Percentiles rank a stretch among this genome's conserved stretches.
phyloP scores from a whole-genome alignment of 2,797 vertebrate genomes.

The Micrastur ruficollis region DNA sequence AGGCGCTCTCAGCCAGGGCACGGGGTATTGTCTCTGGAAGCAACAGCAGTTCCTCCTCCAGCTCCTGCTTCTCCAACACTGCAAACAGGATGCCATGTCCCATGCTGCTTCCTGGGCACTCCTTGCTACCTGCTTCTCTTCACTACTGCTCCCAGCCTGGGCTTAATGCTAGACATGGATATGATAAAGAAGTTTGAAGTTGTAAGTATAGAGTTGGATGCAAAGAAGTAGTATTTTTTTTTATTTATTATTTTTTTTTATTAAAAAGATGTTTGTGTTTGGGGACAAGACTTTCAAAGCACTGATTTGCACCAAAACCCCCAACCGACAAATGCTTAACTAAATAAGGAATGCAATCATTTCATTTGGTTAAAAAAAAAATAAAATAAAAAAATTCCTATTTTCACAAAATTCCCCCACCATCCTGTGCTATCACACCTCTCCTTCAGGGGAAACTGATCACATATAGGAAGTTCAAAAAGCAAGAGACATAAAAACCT shows the following conservation, averaged over 20 bases:
- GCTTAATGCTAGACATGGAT: fast-evolving
- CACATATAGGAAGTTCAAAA: background rate
- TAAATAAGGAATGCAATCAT: background rate
- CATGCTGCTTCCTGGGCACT: background rate
- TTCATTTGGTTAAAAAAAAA: background rate
- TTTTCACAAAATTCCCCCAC: background rate
- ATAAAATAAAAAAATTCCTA: background rate
- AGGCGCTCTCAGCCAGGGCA: background rate
- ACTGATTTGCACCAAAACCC: background rate
- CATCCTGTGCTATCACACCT: background rate
- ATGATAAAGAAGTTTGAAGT: background rate
- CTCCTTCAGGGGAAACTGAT: background rate
- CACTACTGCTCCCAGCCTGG: background rate
- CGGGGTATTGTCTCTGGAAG: background rate
- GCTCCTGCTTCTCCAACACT: background rate
- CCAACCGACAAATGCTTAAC: background rate
- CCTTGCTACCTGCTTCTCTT: background rate
- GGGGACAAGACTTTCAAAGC: background rate
- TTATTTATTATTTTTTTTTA: background rate
- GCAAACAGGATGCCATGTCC: background rate
- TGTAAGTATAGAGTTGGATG: background rate
- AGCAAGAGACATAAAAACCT: background rate
- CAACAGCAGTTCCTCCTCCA: background rate
- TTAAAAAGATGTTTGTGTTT: background rate
- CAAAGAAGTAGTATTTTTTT: background rate